These are phyloP conservation scores for Sturmia bella DNA, from an alignment of 2,888 invertebrate species.

Conservation along the genomic window DNA sequence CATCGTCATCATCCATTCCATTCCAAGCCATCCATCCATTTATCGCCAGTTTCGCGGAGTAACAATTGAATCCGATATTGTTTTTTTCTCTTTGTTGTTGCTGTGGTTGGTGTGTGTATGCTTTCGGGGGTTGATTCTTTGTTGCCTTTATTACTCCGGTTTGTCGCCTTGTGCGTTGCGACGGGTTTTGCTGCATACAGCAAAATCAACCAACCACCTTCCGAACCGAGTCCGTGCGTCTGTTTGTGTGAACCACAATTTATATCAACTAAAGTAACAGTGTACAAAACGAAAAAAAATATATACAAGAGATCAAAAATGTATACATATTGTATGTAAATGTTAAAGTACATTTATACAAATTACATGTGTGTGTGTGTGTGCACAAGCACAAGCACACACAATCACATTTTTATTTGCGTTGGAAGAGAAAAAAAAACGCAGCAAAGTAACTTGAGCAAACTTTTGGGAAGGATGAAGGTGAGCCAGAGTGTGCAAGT, in stretches of 20 bases:
- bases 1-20: slow-evolving; percentile 45
- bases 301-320: slow-evolving; percentile 19
- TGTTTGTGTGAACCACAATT: slow-evolving; percentile 36
- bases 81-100: slow-evolving; percentile 54
- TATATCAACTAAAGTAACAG: slow-evolving; percentile 65
- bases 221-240: slow-evolving; percentile 8
- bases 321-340: slow-evolving; percentile 51
- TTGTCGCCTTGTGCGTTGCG: slow-evolving; percentile 33
- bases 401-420: slow-evolving; percentile 8
- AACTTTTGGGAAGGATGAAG: slow-evolving; percentile 43
- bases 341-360: slow-evolving; percentile 40
- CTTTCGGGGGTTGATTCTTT: slow-evolving; percentile 63
- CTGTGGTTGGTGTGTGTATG: slow-evolving; percentile 14
- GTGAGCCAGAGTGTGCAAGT: slow-evolving; percentile 22
- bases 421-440: not conserved
- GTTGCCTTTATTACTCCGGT: slow-evolving; percentile 41
- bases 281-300: slow-evolving; percentile 11
- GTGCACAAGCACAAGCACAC: slow-evolving; percentile 1
- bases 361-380: not conserved
- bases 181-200: slow-evolving; percentile 49
- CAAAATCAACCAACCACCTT: slow-evolving; percentile 65
- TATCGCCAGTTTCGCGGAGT: slow-evolving; percentile 55
- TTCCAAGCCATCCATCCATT: slow-evolving; percentile 35
- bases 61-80: slow-evolving; percentile 69
- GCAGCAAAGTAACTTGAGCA: slow-evolving; percentile 5